These are phyloP conservation scores for Furcifer pardalis DNA, from an alignment of 2,797 vertebrate species.

Conservation along the genomic window DNA sequence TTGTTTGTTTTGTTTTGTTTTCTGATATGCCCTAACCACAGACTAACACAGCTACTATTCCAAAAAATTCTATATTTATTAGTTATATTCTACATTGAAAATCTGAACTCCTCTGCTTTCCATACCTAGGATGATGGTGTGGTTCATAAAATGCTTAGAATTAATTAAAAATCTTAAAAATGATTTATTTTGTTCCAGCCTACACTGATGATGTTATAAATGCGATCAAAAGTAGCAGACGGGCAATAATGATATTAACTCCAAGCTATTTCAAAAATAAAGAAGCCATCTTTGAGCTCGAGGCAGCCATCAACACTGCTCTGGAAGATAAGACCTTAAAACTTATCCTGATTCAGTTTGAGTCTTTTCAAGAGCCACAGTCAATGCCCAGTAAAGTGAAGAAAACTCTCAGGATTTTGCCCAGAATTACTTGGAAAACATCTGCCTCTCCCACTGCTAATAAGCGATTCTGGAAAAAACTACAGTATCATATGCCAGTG, in stretches of 20 bases:
- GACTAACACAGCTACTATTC: no score
- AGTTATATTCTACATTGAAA: not conserved
- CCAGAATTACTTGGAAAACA: conserved; percentile 78
- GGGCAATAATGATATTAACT: conserved; percentile 86
- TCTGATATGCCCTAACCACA: no score
- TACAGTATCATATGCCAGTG: conserved; percentile 82
- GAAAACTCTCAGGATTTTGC: conserved; percentile 84
- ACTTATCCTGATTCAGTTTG: conserved; percentile 84
- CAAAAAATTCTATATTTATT: no score
- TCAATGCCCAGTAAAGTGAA: conserved; percentile 80
- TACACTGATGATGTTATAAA: conserved; percentile 86
- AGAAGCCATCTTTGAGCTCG: conserved; percentile 84
- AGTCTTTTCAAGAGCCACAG: conserved; percentile 71
- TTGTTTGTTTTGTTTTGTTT: no score
- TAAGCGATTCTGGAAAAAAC: conserved; percentile 82
- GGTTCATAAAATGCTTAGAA: not conserved
- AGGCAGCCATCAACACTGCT: conserved; percentile 83
- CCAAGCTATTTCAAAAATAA: conserved; percentile 77
- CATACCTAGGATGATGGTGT: no score
- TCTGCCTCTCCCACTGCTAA: conserved; percentile 60
- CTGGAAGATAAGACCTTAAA: conserved; percentile 79
- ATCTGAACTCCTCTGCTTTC: not conserved
- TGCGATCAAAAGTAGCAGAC: conserved; percentile 82
- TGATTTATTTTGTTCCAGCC: conserved; percentile 71
- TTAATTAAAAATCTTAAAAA: not conserved